Conservation (phyloP, 92 coral and sea anemone genomes). For the Porites evermanni region DNA sequence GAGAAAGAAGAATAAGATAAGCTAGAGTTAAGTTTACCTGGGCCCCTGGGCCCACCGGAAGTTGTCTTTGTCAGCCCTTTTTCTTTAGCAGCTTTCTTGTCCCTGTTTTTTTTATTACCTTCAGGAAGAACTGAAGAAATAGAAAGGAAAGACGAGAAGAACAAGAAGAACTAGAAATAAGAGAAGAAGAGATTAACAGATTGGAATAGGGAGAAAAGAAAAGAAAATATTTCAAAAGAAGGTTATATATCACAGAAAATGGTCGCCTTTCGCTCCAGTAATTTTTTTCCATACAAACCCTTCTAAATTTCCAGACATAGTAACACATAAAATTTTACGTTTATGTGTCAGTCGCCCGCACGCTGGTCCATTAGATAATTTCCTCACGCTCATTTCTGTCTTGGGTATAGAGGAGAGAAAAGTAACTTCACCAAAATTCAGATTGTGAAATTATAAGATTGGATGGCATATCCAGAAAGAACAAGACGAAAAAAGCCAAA, state of each 20-base stretch:
- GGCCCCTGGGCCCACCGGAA: slow-evolving; percentile 69
- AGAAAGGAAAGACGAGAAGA: not conserved
- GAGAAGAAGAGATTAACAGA: not conserved
- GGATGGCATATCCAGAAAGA: no score
- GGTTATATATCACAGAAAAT: not conserved
- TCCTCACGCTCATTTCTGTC: no score
- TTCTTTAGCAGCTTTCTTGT: slow-evolving; percentile 29
- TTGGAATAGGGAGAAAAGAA: not conserved
- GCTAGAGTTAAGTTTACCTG: slow-evolving; percentile 50
- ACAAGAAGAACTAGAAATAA: slow-evolving; percentile 13
- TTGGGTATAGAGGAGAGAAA: no score
- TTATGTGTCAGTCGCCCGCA: no score
- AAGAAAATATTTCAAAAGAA: not conserved
- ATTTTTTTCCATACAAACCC: no score
- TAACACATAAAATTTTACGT: no score
- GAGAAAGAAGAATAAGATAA: not conserved
- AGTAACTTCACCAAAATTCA: no score
- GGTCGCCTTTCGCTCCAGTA: no score
- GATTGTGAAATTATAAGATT: no score
- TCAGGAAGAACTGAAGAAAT: slow-evolving; percentile 15
- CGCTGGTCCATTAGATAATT: no score
- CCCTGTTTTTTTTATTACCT: not conserved
- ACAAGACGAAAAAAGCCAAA: no score
- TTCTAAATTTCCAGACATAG: no score
- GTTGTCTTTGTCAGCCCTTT: slow-evolving; percentile 11